Conservation (phyloP, 2,888 invertebrate species). For the Diarsia brunnea region DNA sequence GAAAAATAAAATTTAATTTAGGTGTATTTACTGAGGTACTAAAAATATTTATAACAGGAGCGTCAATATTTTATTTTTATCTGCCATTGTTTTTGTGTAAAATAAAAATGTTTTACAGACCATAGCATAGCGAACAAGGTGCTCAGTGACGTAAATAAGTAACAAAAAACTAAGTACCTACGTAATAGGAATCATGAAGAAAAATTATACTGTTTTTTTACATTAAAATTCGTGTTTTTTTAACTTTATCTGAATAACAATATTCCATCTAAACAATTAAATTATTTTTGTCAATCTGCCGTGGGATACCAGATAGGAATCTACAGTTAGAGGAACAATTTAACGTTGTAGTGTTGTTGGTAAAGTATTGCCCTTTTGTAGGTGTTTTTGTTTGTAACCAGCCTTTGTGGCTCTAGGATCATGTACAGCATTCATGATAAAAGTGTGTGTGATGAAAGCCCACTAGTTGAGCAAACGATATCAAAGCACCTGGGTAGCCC, state of each 20-base stretch:
- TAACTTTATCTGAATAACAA: not conserved
- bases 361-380: too few relatives aligned
- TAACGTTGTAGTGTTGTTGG: not conserved
- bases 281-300: not conserved
- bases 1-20: too few relatives aligned
- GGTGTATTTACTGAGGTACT: too few relatives aligned
- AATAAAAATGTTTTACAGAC: too few relatives aligned
- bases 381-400: not conserved
- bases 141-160: too few relatives aligned
- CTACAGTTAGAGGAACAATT: not conserved
- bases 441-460: not conserved
- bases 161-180: too few relatives aligned
- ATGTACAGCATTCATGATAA: not conserved
- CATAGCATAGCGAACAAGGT: too few relatives aligned
- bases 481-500: not conserved
- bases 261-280: not conserved
- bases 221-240: not conserved
- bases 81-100: too few relatives aligned
- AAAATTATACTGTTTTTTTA: not conserved
- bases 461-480: not conserved
- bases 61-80: too few relatives aligned
- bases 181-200: too few relatives aligned
- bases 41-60: too few relatives aligned
- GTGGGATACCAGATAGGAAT: not conserved
- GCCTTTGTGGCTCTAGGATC: not conserved